Conservation (phyloP, 2,797 vertebrate species). For the Pangasius djambal region DNA sequence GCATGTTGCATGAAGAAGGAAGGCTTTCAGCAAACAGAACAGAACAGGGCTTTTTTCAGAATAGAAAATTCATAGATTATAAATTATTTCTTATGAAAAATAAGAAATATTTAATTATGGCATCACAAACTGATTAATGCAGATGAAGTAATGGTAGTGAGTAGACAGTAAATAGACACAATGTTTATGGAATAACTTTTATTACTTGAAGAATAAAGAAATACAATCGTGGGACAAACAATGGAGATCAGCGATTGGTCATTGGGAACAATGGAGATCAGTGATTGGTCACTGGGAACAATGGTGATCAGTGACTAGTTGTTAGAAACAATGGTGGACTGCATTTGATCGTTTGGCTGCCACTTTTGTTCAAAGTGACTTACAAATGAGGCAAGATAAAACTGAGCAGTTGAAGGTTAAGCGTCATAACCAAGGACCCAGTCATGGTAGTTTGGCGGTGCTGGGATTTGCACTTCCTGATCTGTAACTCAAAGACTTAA, state of each 20-base stretch:
- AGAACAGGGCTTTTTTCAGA: background rate
- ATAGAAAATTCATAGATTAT: background rate
- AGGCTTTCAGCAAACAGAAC: background rate
- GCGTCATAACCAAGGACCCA: too few relatives aligned
- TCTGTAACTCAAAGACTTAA: too few relatives aligned
- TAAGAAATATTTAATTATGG: background rate
- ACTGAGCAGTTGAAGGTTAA: too few relatives aligned
- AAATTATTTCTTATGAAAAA: background rate
- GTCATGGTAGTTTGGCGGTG: too few relatives aligned
- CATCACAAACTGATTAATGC: background rate
- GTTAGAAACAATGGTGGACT: background rate
- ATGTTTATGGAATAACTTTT: background rate
- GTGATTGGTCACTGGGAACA: too few relatives aligned
- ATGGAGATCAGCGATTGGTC: background rate
- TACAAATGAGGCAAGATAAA: background rate
- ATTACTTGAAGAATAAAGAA: background rate
- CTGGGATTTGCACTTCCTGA: too few relatives aligned
- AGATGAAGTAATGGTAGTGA: background rate
- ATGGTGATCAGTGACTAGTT: background rate
- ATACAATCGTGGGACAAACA: background rate
- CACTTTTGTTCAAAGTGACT: background rate
- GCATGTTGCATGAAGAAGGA: constrained; percentile 1
- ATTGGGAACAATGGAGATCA: background rate
- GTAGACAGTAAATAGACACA: background rate
- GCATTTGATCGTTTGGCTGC: background rate